Evolutionary conservation across 2,888 invertebrate genomes (phyloP), one percentile per base, ranked within the genome.

Genomic region (Himalopsyche tibetana): DNA sequence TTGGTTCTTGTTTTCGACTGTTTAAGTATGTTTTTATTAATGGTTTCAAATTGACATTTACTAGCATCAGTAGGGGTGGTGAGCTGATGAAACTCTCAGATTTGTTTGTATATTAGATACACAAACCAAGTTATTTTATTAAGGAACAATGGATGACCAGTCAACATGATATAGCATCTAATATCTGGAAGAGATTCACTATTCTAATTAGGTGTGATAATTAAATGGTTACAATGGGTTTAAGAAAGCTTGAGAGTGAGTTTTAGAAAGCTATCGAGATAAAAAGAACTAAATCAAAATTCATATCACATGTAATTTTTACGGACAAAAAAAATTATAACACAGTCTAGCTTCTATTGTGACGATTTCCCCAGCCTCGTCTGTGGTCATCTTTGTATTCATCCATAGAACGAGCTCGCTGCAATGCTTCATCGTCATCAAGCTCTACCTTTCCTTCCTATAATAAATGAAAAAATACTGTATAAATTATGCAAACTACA

Each of bases 321-420:
- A 9, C 0, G 74, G 36, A 74, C n/a, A 19, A 28, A 28, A 36
- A 74, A 74, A 74, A 15, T 36, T 15, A 11, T 5, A 38, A 38
- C 69, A 79, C 8, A 69, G 79, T 85, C 92, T 95, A 96, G 92
- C 96, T 96, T 90, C 96, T 93, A 91, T 97, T 97, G 90, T 95
- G 92, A 82, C 98, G 93, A 92, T 98, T 98, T 80, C 98, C 98
- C 95, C 96, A 97, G 15, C 98, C 98, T 86, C 97, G 94, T 86
- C 96, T 95, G 90, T 97, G 97, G 17, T 95, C 96, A 91, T 98
- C 98, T 90, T 97, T 98, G 90, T 96, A 98, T 89, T 98, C 98
- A 91, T 98, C 98, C 94, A 95, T 95, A 85, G 93, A 94, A 40
- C 97, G 94, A 90, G 94, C 93, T 84, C 95, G 93, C 55, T 92